Evolutionary conservation across 1,140 invertebrate species (phyloP), one percentile per base, ranked within the genome.

Genomic region (Portunus trituberculatus): DNA sequence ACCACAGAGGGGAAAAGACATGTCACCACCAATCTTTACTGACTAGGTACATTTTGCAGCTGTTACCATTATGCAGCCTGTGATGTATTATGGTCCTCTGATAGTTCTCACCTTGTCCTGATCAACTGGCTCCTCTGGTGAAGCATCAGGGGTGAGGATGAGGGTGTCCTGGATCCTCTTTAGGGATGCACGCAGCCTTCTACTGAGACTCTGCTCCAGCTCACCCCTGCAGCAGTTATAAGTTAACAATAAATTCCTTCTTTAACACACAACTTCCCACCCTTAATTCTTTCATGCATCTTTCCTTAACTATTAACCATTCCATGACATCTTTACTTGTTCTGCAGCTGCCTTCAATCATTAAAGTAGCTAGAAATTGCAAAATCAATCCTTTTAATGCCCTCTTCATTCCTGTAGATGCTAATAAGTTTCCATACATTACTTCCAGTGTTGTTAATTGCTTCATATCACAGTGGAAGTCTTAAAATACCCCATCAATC

Each of bases 111-210:
- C 96, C 89, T 94, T 95, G 90, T 95, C 91, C 59, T 95, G 84
- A 59, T 93, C 59, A 46, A 48, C 7, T 20, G 89, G 92, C 0
- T 95, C 96, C 10, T 93, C 93, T 25, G 88, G 89, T 7, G 91
- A 14, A 6, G 83, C 67, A 3, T 96, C 97, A 32, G 97, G 96
- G 46, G 96, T 96, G 93, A 97, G 96, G 94, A 98, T 98, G 39
- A 98, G 96, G 96, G 97, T 98, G 86, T 98, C 98, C 39, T 98
- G 97, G 52, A 99, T 99, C 95, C 98, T 97, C 96, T 98, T 98
- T 52, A 99, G 97, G 7, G 98, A 98, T 31, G 98, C 97, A 96
- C 98, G 98, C 59, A 99, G 97, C 96, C 98, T 98, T 31, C 97
- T 97, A 95, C 96, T 96, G 76, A 92, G 95, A 67, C 95, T 96